Evolutionary conservation across 2,797 vertebrate genomes (phyloP).

Genomic region (Australoheros facetus): DNA sequence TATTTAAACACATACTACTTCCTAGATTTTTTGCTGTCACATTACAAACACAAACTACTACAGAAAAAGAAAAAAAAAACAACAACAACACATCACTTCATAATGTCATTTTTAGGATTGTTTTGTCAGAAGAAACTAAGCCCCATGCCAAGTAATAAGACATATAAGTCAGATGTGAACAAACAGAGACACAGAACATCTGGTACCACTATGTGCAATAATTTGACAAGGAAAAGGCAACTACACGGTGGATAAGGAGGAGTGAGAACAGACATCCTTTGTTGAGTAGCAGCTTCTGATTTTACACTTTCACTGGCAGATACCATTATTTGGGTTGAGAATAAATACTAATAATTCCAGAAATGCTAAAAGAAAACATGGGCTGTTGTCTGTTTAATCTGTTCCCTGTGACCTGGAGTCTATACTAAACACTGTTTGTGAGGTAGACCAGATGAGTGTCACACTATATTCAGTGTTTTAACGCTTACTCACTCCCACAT

Average conservation of each 20-base stretch:
- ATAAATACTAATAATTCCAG: neutral
- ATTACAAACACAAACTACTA: too few species aligned
- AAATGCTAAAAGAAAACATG: neutral
- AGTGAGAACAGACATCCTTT: rapidly evolving
- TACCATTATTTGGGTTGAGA: neutral
- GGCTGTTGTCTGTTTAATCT: neutral
- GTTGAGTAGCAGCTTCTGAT: neutral
- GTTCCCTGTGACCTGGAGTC: neutral
- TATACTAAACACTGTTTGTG: neutral
- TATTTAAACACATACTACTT: neutral
- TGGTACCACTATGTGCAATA: neutral
- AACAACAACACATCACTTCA: neutral
- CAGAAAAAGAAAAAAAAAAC: neutral
- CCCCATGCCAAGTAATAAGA: neutral
- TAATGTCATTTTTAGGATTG: neutral
- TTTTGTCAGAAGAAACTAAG: neutral
- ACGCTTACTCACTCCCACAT: neutral
- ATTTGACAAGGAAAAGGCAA: neutral
- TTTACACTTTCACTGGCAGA: neutral
- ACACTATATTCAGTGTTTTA: neutral
- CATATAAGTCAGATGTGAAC: neutral
- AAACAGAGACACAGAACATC: neutral
- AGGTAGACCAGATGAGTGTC: neutral
- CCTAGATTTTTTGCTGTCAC: neutral
- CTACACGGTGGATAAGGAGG: neutral